Conservation (phyloP, 2,113 vertebrate species). For the Loxodonta africana region DNA sequence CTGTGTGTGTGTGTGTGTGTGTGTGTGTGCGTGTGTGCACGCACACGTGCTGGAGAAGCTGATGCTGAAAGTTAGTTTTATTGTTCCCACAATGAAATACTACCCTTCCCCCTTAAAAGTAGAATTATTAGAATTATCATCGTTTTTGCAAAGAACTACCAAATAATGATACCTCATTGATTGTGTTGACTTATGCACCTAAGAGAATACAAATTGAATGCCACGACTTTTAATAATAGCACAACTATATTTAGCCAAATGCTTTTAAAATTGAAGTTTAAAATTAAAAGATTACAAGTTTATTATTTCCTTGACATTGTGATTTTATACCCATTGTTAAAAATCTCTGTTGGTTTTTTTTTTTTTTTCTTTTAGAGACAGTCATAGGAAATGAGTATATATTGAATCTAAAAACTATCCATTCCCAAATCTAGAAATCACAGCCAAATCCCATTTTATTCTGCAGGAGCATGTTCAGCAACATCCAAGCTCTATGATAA, state of each 20-base stretch:
- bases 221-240: slow-evolving; percentile 3
- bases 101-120: slow-evolving; percentile 50
- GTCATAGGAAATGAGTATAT: slow-evolving; percentile 32
- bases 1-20: no score
- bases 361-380: slow-evolving; percentile 45
- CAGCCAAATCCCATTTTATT: slow-evolving; percentile 14
- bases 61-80: neutral
- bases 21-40: neutral
- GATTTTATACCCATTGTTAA: slow-evolving; percentile 39
- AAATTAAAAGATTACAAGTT: slow-evolving; percentile 45
- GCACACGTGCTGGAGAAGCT: neutral
- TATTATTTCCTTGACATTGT: slow-evolving; percentile 18
- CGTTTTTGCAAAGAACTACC: neutral
- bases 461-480: neutral
- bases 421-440: slow-evolving; percentile 32
- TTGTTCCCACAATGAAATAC: neutral
- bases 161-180: neutral
- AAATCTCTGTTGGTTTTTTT: neutral
- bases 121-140: neutral
- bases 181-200: neutral
- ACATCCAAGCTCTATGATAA: neutral
- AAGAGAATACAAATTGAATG: slow-evolving; percentile 6
- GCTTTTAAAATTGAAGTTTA: slow-evolving; percentile 54
- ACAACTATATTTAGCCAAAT: neutral
- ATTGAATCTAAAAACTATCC: slow-evolving; percentile 51